These are phyloP conservation scores for Tenebrio molitor DNA, from an alignment of 1,140 invertebrate species.

Conservation along the genomic window DNA sequence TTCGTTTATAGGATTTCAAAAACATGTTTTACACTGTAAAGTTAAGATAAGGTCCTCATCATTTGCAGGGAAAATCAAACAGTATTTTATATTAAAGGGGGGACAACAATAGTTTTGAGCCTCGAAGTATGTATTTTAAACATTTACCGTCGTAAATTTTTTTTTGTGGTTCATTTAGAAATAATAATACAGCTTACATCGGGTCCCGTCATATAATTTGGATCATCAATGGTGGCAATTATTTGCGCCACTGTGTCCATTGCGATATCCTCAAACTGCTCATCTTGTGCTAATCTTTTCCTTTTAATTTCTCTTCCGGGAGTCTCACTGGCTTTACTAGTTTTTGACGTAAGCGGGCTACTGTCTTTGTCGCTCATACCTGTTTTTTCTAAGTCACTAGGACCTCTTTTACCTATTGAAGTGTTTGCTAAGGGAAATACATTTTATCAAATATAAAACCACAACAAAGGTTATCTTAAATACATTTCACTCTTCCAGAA, in stretches of 20 bases:
- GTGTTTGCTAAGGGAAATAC: neutral
- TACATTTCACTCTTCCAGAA: conserved; percentile 55
- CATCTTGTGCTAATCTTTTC: conserved; percentile 62
- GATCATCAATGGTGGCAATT: conserved; percentile 82
- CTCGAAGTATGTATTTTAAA: too few species aligned
- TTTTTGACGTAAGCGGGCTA: neutral
- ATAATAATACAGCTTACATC: conserved; percentile 80
- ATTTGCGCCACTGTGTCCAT: conserved; percentile 82
- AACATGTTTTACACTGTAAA: too few species aligned
- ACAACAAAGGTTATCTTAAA: neutral
- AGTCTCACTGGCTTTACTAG: conserved; percentile 51
- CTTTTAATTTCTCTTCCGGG: conserved; percentile 57
- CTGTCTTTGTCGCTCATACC: neutral
- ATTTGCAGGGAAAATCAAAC: too few species aligned
- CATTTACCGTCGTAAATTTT: too few species aligned
- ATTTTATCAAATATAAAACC: conserved; percentile 12
- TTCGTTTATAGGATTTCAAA: too few species aligned
- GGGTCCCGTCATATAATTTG: conserved; percentile 85
- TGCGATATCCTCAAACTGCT: conserved; percentile 73
- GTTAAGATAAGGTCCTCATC: too few species aligned
- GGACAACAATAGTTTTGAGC: too few species aligned
- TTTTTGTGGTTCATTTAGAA: too few species aligned
- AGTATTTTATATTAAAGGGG: too few species aligned
- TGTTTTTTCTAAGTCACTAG: neutral
- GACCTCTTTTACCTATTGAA: neutral